phyloP scores from a whole-genome alignment of 2,888 invertebrate genomes.

The Capitulum mitella region DNA sequence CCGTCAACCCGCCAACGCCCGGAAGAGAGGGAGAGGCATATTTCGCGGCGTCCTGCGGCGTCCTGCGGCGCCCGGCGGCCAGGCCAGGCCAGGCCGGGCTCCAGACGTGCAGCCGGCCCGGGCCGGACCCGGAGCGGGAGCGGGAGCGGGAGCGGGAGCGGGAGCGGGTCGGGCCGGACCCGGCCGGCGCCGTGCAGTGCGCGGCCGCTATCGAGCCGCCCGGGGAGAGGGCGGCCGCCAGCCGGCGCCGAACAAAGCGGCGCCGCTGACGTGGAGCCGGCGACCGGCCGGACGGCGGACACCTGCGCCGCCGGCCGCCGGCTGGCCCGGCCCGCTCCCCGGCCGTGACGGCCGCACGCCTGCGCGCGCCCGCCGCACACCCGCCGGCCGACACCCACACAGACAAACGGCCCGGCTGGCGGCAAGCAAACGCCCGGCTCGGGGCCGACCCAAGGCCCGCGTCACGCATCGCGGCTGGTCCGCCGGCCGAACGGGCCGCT shows the following conservation, averaged over 20 bases:
- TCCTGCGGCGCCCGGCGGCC: no score
- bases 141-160: background rate
- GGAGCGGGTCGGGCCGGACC: background rate
- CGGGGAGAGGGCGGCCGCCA: background rate
- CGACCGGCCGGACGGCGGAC: background rate
- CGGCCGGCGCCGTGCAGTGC: background rate
- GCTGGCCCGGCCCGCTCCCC: background rate
- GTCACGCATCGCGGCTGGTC: no score
- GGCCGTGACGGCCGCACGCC: background rate
- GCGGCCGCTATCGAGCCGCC: background rate
- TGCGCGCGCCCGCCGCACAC: background rate
- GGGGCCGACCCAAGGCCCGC: no score
- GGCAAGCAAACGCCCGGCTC: no score
- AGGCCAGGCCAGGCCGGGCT: background rate
- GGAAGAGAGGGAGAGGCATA: no score
- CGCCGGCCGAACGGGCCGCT: no score
- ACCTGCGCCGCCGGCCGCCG: conserved; percentile 3
- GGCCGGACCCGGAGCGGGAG: background rate
- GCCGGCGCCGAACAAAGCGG: background rate
- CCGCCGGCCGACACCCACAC: background rate
- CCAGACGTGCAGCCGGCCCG: no score
- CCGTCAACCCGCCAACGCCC: no score
- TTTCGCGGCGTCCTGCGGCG: no score
- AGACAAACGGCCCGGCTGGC: no score
- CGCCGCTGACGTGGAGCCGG: background rate